Evolutionary conservation across 2,113 vertebrate genomes (phyloP), one percentile per base, ranked within the genome.

Genomic region (Heterotis niloticus): DNA sequence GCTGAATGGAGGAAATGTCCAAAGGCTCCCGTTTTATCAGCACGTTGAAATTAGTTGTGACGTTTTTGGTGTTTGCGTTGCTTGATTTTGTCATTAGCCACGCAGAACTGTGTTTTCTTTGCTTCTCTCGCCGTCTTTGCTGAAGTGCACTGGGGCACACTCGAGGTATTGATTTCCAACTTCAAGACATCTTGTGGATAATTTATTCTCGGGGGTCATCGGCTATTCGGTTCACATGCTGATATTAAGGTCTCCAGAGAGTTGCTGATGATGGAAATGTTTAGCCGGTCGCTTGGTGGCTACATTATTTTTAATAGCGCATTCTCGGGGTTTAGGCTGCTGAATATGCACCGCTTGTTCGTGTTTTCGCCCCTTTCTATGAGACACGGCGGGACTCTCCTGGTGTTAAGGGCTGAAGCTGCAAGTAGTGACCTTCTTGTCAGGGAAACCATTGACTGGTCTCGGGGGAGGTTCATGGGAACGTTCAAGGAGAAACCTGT

Each of bases 91-190:
- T 87, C 90, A 84, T 90, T 90, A 88, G 79, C 84, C 85, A 80
- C 80, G 81, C 82, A 84, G 85, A 80, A 85, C 82, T 57, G 26
- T 57, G 71, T 84, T 82, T 86, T 77, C 72, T 82, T 82, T 65
- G 17, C 85, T 78, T n/a, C 23, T 20, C 17, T 74, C 54, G 14
- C 13, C 83, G 84, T 85, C 88, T 86, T 85, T 88, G 83, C 83
- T 82, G 80, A 85, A 84, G 80, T 84, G 84, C 81, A 84, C 79
- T 80, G 81, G 81, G 85, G 78, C 78, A 77, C 84, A 83, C 85
- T 82, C 79, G 79, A 62, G 75, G 70, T 86, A 93, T 92, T 90
- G 90, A 91, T 91, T 92, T 90, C 84, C 87, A 86, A 83, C 90
- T 87, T 88, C 84, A 84, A 85, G 80, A 77, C 75, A 81, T 86